phyloP scores from a whole-genome alignment of 2,797 vertebrate species.

The Ambastaia sidthimunki region DNA sequence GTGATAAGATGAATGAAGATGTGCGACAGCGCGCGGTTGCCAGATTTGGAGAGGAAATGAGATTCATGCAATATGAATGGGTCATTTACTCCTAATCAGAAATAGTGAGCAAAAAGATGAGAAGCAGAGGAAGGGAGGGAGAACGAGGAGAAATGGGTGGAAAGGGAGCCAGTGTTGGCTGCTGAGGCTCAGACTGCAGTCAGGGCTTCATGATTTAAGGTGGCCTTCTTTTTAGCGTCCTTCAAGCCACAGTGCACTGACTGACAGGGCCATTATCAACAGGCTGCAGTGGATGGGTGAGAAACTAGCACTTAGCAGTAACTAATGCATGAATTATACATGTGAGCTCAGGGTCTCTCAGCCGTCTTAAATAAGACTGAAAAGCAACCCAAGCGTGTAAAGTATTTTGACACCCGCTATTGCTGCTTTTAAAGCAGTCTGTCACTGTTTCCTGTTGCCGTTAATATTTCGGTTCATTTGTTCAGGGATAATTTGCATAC shows the following conservation, averaged over 20 bases:
- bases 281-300: conserved; percentile 27
- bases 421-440: conserved; percentile 26
- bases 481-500: not conserved
- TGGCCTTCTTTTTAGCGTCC: conserved; percentile 39
- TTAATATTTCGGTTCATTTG: conserved; percentile 6
- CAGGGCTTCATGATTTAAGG: conserved; percentile 53
- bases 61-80: conserved; percentile 45
- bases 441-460: not conserved
- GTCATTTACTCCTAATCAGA: conserved; percentile 57
- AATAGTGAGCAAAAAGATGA: conserved; percentile 12
- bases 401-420: conserved; percentile 17
- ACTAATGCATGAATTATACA: conserved; percentile 51
- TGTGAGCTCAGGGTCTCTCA: conserved; percentile 16
- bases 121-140: not conserved
- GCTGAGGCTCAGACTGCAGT: not conserved
- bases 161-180: not conserved
- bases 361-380: conserved; percentile 35
- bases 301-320: conserved; percentile 31
- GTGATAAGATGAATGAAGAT: conserved; percentile 22
- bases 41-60: conserved; percentile 35
- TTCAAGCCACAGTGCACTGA: conserved; percentile 53
- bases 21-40: conserved; percentile 19
- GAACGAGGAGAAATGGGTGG: not conserved
- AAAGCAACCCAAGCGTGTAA: conserved; percentile 1
- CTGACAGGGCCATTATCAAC: conserved; percentile 57